Evolutionary conservation across 2,797 vertebrate genomes (phyloP).

Genomic region (Pangasius sanitwongsei): DNA sequence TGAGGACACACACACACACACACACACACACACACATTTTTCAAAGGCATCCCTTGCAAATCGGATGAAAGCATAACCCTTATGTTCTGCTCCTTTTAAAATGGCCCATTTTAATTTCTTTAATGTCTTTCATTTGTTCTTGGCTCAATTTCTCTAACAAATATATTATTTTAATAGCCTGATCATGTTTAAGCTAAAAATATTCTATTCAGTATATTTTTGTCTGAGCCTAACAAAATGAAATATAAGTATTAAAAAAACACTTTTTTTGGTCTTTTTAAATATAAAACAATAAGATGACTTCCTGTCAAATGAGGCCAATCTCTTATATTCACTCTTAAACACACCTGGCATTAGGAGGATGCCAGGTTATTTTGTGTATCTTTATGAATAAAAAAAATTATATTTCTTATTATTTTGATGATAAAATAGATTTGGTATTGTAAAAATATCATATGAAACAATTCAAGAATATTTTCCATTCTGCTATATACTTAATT

Average conservation of each 20-base stretch:
- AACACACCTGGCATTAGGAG: neutral
- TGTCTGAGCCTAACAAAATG: neutral
- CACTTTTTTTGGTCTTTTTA: no score
- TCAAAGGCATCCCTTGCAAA: neutral
- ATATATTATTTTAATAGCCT: neutral
- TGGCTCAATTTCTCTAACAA: no score
- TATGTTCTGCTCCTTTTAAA: conserved; percentile 11
- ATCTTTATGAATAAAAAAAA: neutral
- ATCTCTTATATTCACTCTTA: neutral
- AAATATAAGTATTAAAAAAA: neutral
- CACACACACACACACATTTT: neutral
- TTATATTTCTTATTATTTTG: neutral
- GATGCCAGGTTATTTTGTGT: neutral
- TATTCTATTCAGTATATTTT: neutral
- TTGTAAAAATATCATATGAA: neutral
- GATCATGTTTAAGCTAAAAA: neutral
- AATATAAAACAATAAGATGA: neutral
- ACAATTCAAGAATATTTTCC: neutral
- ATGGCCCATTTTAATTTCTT: neutral
- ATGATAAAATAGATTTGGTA: neutral
- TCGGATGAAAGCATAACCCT: neutral
- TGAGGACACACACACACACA: neutral
- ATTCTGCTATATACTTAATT: neutral
- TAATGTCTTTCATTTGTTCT: conserved; percentile 8
- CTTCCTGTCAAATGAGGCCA: neutral